Conservation (phyloP, 1,140 invertebrate species). For the Archegozetes longisetosus region DNA sequence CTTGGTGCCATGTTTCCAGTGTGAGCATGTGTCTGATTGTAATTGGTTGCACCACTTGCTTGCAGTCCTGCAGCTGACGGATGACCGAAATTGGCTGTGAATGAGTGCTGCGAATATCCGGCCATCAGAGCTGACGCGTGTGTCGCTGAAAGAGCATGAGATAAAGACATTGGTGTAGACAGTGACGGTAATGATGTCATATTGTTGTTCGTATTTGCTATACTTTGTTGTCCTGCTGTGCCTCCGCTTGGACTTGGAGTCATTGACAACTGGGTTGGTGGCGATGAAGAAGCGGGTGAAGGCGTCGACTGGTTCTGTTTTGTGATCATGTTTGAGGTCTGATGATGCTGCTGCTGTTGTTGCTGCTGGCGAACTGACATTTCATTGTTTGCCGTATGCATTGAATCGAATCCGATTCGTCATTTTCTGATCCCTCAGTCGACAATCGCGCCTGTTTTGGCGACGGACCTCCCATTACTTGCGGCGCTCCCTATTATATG, state of each 20-base stretch:
- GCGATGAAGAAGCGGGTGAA: not conserved
- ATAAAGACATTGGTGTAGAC: no score
- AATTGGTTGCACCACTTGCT: constrained; percentile 3
- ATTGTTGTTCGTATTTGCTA: no score
- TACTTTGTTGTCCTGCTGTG: no score
- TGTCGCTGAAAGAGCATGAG: not conserved
- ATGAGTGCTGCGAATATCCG: not conserved
- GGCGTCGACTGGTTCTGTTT: not conserved
- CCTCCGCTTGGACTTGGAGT: constrained; percentile 1
- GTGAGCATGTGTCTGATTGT: constrained; percentile 5
- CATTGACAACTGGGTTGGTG: no score
- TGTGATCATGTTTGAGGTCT: not conserved
- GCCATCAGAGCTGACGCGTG: not conserved
- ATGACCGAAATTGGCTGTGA: not conserved
- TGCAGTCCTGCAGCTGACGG: not conserved
- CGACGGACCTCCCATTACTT: not conserved
- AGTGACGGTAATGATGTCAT: no score
- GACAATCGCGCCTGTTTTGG: not conserved
- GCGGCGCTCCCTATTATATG: not conserved
- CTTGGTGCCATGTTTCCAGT: constrained; percentile 4
- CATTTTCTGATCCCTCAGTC: not conserved
- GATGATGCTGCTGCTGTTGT: not conserved
- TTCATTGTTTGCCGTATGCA: no score
- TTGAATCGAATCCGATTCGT: not conserved
- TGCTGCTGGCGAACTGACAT: no score